Evolutionary conservation across 2,888 invertebrate species (phyloP).

Genomic region (Hypselothyrea guttata): DNA sequence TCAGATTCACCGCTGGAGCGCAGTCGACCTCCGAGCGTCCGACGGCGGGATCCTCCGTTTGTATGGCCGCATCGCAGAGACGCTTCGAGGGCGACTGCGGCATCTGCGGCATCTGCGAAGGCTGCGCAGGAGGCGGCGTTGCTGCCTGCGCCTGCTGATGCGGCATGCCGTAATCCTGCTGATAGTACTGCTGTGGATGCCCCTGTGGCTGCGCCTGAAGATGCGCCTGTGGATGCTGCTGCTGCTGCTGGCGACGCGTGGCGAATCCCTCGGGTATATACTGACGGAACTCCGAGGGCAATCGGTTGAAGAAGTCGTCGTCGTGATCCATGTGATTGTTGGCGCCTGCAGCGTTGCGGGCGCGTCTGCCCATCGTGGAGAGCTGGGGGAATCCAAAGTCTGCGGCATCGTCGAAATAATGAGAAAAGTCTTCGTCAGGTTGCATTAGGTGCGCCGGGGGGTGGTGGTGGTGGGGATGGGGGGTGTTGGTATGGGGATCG

Average conservation of each 20-base stretch:
- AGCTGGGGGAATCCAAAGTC: slow-evolving; percentile 82
- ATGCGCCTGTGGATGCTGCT: slow-evolving; percentile 29
- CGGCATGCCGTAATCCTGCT: slow-evolving; percentile 38
- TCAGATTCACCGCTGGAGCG: slow-evolving; percentile 80
- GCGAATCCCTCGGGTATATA: slow-evolving; percentile 81
- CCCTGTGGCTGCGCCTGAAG: slow-evolving; percentile 28
- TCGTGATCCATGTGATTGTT: slow-evolving; percentile 64
- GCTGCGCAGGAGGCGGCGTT: slow-evolving; percentile 18
- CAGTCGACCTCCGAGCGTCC: slow-evolving; percentile 75
- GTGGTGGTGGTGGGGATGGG: slow-evolving; percentile 40
- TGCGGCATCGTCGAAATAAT: slow-evolving; percentile 75
- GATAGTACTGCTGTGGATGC: slow-evolving; percentile 53
- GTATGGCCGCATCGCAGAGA: slow-evolving; percentile 82
- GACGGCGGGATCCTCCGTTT: slow-evolving; percentile 79
- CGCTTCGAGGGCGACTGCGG: slow-evolving; percentile 77
- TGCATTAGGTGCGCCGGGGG: slow-evolving; percentile 50
- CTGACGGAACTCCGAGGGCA: slow-evolving; percentile 82
- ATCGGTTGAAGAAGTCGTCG: slow-evolving; percentile 80
- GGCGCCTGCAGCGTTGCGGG: slow-evolving; percentile 53
- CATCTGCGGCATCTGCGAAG: slow-evolving; percentile 30
- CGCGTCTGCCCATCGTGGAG: slow-evolving; percentile 78
- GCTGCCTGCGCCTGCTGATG: slow-evolving; percentile 39
- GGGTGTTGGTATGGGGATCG: slow-evolving; percentile 72
- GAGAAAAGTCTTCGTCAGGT: slow-evolving; percentile 73
- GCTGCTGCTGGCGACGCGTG: slow-evolving; percentile 61